phyloP scores from a whole-genome alignment of 2,888 invertebrate genomes.

The Sarcophaga variegata region DNA sequence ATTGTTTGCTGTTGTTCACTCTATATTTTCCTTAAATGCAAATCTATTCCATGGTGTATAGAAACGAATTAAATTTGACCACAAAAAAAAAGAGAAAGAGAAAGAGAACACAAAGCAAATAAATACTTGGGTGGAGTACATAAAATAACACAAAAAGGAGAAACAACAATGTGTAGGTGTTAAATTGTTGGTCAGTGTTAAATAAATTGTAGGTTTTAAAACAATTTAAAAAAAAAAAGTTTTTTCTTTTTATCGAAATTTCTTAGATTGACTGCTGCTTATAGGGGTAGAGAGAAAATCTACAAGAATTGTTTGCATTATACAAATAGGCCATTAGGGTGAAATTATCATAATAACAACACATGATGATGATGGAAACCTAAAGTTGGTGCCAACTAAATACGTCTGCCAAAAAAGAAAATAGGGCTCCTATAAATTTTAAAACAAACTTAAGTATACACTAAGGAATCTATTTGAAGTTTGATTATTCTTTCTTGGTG shows the following conservation, averaged over 20 bases:
- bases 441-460: neutral
- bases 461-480: neutral
- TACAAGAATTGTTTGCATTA: neutral
- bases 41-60: neutral
- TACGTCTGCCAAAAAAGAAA: neutral
- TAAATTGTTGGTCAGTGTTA: slow-evolving; percentile 16
- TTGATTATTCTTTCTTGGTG: no score
- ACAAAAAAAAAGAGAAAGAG: neutral
- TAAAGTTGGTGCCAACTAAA: neutral
- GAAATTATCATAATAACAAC: slow-evolving; percentile 33
- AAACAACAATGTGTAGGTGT: neutral
- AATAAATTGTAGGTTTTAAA: neutral
- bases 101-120: neutral
- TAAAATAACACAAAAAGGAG: neutral
- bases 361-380: neutral
- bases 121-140: neutral
- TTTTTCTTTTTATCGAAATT: neutral
- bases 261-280: neutral
- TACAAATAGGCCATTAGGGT: slow-evolving; percentile 18
- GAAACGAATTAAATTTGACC: neutral
- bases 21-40: neutral
- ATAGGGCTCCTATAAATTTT: neutral
- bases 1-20: no score
- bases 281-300: no score
- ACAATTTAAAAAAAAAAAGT: neutral